phyloP scores from a whole-genome alignment of 2,888 invertebrate genomes.

The Alviniconcha strummeri region DNA sequence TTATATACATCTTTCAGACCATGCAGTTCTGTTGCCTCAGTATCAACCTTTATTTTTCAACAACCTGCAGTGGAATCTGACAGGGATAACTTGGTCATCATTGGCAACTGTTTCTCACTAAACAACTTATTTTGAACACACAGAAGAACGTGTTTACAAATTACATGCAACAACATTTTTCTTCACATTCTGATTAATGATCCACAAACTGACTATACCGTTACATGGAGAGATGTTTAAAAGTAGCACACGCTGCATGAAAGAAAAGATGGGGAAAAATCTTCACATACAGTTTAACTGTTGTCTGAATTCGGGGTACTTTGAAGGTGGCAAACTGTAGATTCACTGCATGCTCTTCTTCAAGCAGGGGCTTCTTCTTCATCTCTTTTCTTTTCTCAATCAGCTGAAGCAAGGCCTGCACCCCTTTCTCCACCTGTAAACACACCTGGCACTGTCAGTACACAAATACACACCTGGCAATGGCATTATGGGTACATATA shows the following conservation, averaged over 20 bases:
- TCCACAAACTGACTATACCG: too few relatives aligned
- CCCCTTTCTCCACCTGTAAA: conserved; percentile 50
- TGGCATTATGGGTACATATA: too few relatives aligned
- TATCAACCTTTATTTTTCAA: not conserved
- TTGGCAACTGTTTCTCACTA: conserved; percentile 2
- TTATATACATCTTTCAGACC: not conserved
- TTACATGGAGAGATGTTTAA: too few relatives aligned
- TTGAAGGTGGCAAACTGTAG: conserved; percentile 60
- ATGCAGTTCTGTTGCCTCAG: not conserved
- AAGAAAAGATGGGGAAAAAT: too few relatives aligned
- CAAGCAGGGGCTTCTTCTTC: conserved; percentile 48
- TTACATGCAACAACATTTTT: too few relatives aligned
- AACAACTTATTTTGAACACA: not conserved
- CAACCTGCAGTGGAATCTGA: conserved; percentile 2
- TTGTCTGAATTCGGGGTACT: conserved; percentile 52
- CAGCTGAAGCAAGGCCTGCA: conserved; percentile 44
- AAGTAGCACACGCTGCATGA: too few relatives aligned
- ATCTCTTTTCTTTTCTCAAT: conserved; percentile 40
- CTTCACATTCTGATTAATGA: too few relatives aligned
- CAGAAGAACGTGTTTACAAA: not conserved
- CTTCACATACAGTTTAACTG: conserved; percentile 56
- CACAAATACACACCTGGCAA: too few relatives aligned
- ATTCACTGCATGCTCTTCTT: conserved; percentile 53
- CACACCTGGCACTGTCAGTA: not conserved
- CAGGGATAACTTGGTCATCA: conserved; percentile 23